Evolutionary conservation across 1,140 invertebrate genomes (phyloP), one percentile per base, ranked within the genome.

Genomic region (Copidosoma floridanum): DNA sequence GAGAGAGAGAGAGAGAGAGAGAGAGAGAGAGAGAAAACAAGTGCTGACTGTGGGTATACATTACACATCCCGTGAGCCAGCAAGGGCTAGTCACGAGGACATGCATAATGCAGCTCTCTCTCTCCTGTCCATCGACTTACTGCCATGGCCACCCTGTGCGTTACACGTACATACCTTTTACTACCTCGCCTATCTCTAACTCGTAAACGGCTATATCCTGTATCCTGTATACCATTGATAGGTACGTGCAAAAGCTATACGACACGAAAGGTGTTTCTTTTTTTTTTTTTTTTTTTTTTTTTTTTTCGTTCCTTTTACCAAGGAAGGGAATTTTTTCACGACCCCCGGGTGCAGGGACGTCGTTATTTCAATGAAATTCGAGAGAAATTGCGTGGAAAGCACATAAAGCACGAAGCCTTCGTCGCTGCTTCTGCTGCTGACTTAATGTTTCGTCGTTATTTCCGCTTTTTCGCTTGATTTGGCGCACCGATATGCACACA

Each of bases 91-190:
- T 59, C 57, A 52, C 18, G 51, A 16, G 37, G 21, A 58, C 56
- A 63, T 63, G 56, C 56, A 63, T 63, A 58, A 63, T 63, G 55
- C 56, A 63, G 37, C 32, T 10, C 21, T 27, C 35, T 21, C 16
- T 38, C 37, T 48, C 46, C 46, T 37, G 55, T 51, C 48, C 61
- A 48, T 43, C 26, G 61, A n/a, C n/a, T n/a, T n/a, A n/a, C n/a
- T n/a, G n/a, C 47, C 37, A 51, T 52, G 47, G 24, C 48, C 23
- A 32, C 38, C 26, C 5, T 26, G 35, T 24, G 32, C 27, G 18
- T 24, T 43, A 2, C 35, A 27, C 29, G 2, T 20, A 40, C 27
- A 5, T 44, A 29, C 41, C 24, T 37, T 20, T 23, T 32, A 54
- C 16, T 40, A 14, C 5, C 37, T n/a, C n/a, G n/a, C n/a, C n/a